Conservation (phyloP, 2,888 invertebrate species). For the Pollenia griseotomentosa region DNA sequence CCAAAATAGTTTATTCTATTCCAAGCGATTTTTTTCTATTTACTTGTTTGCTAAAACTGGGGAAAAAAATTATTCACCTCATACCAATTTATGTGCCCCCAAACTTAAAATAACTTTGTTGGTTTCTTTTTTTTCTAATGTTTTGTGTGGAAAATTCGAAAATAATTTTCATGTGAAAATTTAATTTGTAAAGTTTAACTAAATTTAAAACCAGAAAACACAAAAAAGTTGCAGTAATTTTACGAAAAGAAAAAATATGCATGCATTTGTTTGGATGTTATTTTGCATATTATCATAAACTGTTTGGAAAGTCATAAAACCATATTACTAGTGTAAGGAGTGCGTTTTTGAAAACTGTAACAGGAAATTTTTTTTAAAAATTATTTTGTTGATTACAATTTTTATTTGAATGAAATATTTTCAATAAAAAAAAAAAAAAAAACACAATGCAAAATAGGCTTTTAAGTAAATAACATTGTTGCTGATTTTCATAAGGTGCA, state of each 20-base stretch:
- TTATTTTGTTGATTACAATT: too few species aligned
- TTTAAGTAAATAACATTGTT: too few species aligned
- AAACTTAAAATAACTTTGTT: conserved; percentile 44
- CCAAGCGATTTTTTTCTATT: conserved; percentile 12
- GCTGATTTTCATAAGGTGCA: too few species aligned
- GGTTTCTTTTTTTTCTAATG: neutral
- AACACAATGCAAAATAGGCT: too few species aligned
- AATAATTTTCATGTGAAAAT: conserved; percentile 59
- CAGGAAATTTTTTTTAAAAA: neutral
- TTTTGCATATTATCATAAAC: conserved; percentile 41
- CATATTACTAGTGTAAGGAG: neutral
- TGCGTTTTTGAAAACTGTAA: neutral
- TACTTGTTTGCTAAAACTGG: neutral
- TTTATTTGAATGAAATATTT: too few species aligned
- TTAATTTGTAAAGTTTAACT: conserved; percentile 68
- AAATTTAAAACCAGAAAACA: conserved; percentile 31
- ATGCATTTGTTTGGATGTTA: conserved; percentile 39
- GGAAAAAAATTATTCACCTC: conserved; percentile 7
- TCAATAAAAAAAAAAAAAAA: too few species aligned
- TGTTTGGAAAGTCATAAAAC: conserved; percentile 46
- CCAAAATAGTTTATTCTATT: conserved; percentile 36
- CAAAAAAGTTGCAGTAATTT: conserved; percentile 7
- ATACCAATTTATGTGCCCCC: conserved; percentile 1
- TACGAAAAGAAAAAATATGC: conserved; percentile 14
- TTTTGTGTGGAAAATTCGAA: conserved; percentile 49